Evolutionary conservation across 2,888 invertebrate genomes (phyloP), one percentile per base, ranked within the genome.

Genomic region (Sicus ferrugineus): DNA sequence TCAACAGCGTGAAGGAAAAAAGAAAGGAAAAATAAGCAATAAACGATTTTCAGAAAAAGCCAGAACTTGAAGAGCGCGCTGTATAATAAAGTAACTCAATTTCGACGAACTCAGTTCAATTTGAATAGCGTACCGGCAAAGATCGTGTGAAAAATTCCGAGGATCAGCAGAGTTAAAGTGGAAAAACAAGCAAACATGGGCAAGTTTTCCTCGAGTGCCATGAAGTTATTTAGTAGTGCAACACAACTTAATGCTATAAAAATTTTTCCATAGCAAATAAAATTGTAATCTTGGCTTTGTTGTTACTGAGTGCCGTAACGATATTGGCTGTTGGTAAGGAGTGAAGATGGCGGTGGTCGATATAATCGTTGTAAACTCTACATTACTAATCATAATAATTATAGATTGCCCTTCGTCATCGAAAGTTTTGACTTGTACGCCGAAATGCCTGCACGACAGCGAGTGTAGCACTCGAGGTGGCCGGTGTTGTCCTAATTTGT

Each of bases 401-500:
- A 30, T 28, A 73, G 87, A 87, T 74, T 93, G 92, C 78, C 92
- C 92, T 2, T 80, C 89, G 2, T 87, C 88, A 0, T 89, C 89
- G 46, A 90, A 90, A 81, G 89, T 92, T 72, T 88, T 88, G 73
- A 87, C 87, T 71, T 93, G 92, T 82, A 89, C 87, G 64, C 92
- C 92, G 1, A 91, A 89, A 79, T 93, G 93, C 77, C 79, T 86
- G 56, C 88, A 89, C 71, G 90, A 91, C 81, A 88, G 87, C 75
- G 89, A 92, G 74, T 93, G 93, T 82, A 84, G 85, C 46, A 86
- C 87, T 38, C 87, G 88, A 66, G 90, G 89, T 74, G 89, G 90
- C 79, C 89, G 90, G 74, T 93, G 92, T 81, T 91, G 91, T 76
- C 87, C 89, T 9, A 92, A 93, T 83, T 83, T 89, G 69, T 92